These are phyloP conservation scores for Holotrichia oblita DNA, from an alignment of 1,140 invertebrate species.

Conservation along the genomic window DNA sequence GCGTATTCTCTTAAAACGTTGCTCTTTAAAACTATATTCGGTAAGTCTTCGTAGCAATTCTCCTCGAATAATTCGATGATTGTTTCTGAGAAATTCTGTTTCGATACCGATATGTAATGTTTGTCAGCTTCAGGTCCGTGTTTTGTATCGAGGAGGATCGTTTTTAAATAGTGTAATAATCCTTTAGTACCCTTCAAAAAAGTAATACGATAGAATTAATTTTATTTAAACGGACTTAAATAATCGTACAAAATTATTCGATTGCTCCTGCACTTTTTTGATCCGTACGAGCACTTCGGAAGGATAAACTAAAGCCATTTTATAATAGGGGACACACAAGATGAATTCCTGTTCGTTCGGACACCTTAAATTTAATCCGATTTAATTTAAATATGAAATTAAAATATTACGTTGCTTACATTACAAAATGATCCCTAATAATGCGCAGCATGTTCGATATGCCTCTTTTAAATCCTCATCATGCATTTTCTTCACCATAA, in stretches of 20 bases:
- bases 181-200: conserved; percentile 61
- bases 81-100: conserved; percentile 64
- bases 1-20: conserved; percentile 67
- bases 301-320: conserved; percentile 65
- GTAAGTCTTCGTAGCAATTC: conserved; percentile 62
- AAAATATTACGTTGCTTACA: conserved; percentile 64
- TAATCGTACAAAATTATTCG: conserved; percentile 50
- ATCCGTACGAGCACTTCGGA: conserved; percentile 63
- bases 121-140: conserved; percentile 62
- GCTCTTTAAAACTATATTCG: conserved; percentile 66
- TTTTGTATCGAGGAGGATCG: conserved; percentile 61
- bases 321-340: conserved; percentile 69
- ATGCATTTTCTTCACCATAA: conserved; percentile 53
- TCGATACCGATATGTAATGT: conserved; percentile 58
- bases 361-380: conserved; percentile 47
- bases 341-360: conserved; percentile 64
- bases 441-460: conserved; percentile 68
- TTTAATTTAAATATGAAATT: not conserved
- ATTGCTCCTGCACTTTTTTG: conserved; percentile 59
- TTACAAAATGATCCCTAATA: conserved; percentile 73
- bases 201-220: conserved; percentile 29
- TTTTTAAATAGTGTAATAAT: conserved; percentile 65
- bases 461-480: conserved; percentile 64
- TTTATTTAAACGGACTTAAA: not conserved
- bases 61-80: conserved; percentile 61